Evolutionary conservation across 2,113 vertebrate species (phyloP).

Genomic region (Dicentrarchus labrax): DNA sequence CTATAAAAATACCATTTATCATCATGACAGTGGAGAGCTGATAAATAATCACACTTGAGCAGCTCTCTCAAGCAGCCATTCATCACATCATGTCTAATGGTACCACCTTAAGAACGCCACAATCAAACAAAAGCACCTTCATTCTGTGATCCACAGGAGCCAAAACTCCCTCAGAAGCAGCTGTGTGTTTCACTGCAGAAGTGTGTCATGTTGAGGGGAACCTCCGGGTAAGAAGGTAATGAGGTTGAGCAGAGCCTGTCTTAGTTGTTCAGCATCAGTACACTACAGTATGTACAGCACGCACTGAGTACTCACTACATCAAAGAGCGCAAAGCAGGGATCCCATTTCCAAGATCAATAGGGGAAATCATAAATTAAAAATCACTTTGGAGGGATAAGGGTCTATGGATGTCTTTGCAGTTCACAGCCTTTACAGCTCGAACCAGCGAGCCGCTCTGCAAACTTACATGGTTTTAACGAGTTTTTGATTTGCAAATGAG

Average conservation of each 20-base stretch:
- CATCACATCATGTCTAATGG: slow-evolving; percentile 49
- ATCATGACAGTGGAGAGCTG: slow-evolving; percentile 41
- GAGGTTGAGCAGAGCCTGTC: slow-evolving; percentile 64
- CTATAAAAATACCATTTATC: slow-evolving; percentile 62
- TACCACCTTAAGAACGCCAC: slow-evolving; percentile 19
- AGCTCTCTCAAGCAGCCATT: slow-evolving; percentile 47
- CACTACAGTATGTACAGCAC: slow-evolving; percentile 55
- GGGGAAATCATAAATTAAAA: slow-evolving; percentile 75
- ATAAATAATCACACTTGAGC: slow-evolving; percentile 64
- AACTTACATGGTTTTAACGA: slow-evolving; percentile 36
- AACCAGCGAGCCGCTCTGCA: background rate
- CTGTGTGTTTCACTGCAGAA: slow-evolving; percentile 47
- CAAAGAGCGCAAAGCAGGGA: slow-evolving; percentile 63
- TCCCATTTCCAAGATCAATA: slow-evolving; percentile 71
- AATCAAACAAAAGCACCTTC: slow-evolving; percentile 25
- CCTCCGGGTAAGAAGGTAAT: slow-evolving; percentile 69
- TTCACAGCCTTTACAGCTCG: slow-evolving; percentile 27
- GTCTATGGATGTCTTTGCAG: slow-evolving; percentile 38
- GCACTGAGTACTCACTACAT: slow-evolving; percentile 49
- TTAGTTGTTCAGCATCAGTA: slow-evolving; percentile 53
- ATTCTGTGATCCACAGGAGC: slow-evolving; percentile 41
- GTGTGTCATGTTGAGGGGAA: slow-evolving; percentile 59
- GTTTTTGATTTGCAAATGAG: slow-evolving; percentile 16
- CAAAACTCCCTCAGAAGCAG: slow-evolving; percentile 38
- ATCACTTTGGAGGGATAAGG: slow-evolving; percentile 57